A percentile compares a stretch with the other conserved stretches of the same genome.
Evolutionary conservation across 2,113 vertebrate genomes (phyloP).

Genomic region (Chaetura pelagica): DNA sequence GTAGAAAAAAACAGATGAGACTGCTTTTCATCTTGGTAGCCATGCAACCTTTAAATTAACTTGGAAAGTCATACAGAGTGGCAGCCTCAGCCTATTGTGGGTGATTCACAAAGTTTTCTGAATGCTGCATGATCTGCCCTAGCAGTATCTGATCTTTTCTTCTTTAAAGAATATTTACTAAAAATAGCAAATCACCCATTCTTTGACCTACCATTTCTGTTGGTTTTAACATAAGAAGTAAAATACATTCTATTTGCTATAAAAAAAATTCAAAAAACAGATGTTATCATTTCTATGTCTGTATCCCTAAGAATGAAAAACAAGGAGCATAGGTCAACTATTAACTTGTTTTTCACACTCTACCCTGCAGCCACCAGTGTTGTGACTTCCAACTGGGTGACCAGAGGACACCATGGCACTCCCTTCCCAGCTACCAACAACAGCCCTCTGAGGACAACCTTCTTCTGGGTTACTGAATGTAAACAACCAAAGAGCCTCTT

Average conservation of each 20-base stretch:
- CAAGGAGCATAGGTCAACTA: constrained; percentile 38
- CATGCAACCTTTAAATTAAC: constrained; percentile 61
- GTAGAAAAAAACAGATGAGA: neutral
- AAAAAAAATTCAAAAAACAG: constrained; percentile 24
- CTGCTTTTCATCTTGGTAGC: constrained; percentile 47
- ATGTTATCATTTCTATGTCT: constrained; percentile 55
- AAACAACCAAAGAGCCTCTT: neutral
- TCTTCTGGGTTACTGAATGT: neutral
- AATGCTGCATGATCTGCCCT: neutral
- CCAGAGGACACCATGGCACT: neutral
- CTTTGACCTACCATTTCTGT: constrained; percentile 5
- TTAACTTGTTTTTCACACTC: constrained; percentile 53
- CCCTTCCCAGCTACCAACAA: neutral
- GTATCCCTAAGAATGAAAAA: constrained; percentile 31
- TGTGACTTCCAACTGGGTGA: neutral
- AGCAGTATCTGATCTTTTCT: constrained; percentile 9
- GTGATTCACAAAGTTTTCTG: constrained; percentile 41
- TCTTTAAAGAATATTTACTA: neutral
- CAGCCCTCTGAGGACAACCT: neutral
- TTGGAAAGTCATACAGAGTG: constrained; percentile 45
- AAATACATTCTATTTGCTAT: constrained; percentile 26
- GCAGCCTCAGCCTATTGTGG: neutral
- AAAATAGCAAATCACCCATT: constrained; percentile 43
- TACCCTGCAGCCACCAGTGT: neutral
- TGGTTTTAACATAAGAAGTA: constrained; percentile 33